A percentile compares a stretch with the other conserved stretches of the same genome.
phyloP scores from a whole-genome alignment of 2,113 vertebrate species.

The Scomber colias region DNA sequence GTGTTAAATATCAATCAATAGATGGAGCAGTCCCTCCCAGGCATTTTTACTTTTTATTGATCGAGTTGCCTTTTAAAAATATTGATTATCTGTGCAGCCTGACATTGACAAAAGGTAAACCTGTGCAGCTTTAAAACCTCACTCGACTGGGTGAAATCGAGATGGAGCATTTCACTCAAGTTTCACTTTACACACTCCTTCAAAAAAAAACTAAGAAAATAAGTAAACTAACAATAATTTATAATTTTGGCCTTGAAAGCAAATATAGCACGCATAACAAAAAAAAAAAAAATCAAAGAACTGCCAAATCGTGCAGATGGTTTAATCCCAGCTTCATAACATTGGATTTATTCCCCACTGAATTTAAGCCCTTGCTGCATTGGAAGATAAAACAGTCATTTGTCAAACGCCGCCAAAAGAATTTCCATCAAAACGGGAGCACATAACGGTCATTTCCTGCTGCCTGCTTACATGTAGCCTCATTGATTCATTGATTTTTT shows the following conservation, averaged over 20 bases:
- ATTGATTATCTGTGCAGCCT: no score
- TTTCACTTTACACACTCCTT: constrained; percentile 4
- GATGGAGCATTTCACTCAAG: background rate
- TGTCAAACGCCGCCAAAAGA: constrained; percentile 46
- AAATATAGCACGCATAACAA: constrained; percentile 6
- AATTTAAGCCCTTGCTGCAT: constrained; percentile 58
- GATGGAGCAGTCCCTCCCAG: no score
- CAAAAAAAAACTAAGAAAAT: background rate
- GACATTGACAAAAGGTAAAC: no score
- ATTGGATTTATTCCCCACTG: constrained; percentile 53
- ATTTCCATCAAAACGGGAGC: constrained; percentile 38
- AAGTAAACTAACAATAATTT: no score
- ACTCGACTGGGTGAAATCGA: background rate
- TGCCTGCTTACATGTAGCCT: background rate
- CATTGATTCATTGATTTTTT: constrained; percentile 28
- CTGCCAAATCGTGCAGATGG: constrained; percentile 69
- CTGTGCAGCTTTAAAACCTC: background rate
- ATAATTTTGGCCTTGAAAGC: constrained; percentile 43
- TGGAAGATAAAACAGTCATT: constrained; percentile 60
- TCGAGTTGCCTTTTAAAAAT: no score
- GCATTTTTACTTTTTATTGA: no score
- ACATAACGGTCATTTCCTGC: constrained; percentile 25
- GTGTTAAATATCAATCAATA: background rate
- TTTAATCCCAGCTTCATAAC: constrained; percentile 63
- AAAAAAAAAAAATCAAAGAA: constrained; percentile 45